Conservation (phyloP, 2,888 invertebrate species). For the Electrophaes corylata region DNA sequence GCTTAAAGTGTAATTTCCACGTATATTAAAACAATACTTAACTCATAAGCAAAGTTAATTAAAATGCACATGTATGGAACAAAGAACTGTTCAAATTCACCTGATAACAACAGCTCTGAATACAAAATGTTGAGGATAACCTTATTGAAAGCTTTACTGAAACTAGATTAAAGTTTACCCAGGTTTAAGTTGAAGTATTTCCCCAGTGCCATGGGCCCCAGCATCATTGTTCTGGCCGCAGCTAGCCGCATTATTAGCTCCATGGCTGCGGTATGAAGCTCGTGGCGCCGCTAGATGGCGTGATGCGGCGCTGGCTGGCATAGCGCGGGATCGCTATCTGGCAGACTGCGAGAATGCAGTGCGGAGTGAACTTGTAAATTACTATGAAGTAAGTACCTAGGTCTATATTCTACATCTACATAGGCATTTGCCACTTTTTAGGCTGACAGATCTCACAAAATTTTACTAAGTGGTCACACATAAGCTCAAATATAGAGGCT, state of each 20-base stretch:
- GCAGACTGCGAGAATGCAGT: conserved; percentile 76
- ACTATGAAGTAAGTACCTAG: conserved; percentile 81
- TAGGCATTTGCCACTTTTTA: too few species aligned
- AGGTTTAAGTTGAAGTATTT: not conserved
- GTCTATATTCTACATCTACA: too few species aligned
- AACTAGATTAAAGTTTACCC: not conserved
- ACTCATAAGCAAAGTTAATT: not conserved
- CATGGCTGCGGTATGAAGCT: conserved; percentile 87
- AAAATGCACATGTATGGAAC: not conserved
- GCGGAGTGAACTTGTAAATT: conserved; percentile 80
- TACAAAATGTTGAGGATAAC: not conserved
- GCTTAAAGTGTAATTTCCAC: not conserved
- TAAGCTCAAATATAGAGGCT: too few species aligned
- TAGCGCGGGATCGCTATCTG: conserved; percentile 86
- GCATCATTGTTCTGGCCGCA: conserved; percentile 88
- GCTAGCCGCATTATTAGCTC: conserved; percentile 86
- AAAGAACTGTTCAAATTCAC: too few species aligned
- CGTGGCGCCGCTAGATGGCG: conserved; percentile 87
- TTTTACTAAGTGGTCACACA: too few species aligned
- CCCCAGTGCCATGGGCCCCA: conserved; percentile 87
- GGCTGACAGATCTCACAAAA: too few species aligned
- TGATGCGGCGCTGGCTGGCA: conserved; percentile 83
- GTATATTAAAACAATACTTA: not conserved
- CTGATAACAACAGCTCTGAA: not conserved
- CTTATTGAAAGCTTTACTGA: not conserved